Conservation (phyloP, 2,113 vertebrate species). For the Nymphicus hollandicus region DNA sequence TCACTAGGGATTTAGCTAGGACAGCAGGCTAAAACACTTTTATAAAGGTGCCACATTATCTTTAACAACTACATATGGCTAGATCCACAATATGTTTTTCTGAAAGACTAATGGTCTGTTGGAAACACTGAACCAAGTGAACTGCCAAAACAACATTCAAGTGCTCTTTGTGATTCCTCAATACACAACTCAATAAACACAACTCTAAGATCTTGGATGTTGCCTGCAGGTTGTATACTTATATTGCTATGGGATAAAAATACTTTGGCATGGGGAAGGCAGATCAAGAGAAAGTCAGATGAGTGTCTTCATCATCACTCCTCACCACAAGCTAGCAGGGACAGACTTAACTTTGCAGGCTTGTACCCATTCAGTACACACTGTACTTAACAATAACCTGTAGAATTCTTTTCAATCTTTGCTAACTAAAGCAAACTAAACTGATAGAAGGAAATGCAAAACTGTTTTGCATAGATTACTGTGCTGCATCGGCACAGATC, state of each 20-base stretch:
- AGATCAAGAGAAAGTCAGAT: neutral
- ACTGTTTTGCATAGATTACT: neutral
- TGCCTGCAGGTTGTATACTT: neutral
- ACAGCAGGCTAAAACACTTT: neutral
- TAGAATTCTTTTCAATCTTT: neutral
- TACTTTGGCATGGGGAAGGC: neutral
- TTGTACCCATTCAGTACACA: no score
- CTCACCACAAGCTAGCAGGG: neutral
- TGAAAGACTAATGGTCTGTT: neutral
- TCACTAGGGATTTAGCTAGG: neutral
- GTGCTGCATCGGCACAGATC: neutral
- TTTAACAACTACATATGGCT: neutral
- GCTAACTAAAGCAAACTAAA: neutral
- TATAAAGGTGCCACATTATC: neutral
- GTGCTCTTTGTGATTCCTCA: neutral
- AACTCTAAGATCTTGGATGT: accelerated
- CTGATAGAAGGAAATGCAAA: neutral
- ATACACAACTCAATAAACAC: neutral
- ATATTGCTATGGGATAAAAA: neutral
- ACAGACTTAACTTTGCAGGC: neutral
- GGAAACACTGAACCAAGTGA: neutral
- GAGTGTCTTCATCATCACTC: neutral
- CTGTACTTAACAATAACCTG: neutral
- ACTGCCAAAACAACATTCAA: neutral
- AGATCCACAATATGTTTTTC: neutral